Conservation (phyloP, 2,113 vertebrate genomes). For the Cynopterus brachyotis region DNA sequence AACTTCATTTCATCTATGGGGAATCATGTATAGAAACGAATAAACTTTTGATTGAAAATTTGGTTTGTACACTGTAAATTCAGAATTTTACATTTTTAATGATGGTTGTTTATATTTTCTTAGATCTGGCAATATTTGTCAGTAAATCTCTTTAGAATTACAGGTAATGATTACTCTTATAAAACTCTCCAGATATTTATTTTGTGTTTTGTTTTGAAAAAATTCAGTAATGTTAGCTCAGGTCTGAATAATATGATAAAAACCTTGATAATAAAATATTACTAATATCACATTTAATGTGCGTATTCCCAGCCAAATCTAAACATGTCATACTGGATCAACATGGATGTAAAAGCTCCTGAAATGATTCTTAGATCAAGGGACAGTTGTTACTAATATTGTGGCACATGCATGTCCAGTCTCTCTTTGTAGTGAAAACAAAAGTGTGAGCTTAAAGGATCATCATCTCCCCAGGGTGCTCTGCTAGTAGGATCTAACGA, state of each 20-base stretch:
- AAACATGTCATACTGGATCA: not conserved
- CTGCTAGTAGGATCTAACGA: not conserved
- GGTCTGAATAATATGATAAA: not conserved
- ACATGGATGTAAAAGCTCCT: not conserved
- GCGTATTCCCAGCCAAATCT: not conserved
- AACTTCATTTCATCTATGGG: not conserved
- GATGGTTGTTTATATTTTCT: not conserved
- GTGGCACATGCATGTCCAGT: not conserved
- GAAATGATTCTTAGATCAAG: not conserved
- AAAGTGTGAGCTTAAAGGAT: not conserved
- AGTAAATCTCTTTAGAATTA: not conserved
- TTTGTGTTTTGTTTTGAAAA: slow-evolving; percentile 30
- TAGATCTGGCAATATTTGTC: not conserved
- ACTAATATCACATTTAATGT: not conserved
- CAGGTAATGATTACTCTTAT: not conserved
- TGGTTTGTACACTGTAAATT: not conserved
- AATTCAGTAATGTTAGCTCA: slow-evolving; percentile 41
- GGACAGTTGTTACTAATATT: not conserved
- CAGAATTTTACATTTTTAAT: not conserved
- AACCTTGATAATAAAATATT: not conserved
- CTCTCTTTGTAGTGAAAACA: not conserved
- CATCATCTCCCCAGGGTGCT: not conserved
- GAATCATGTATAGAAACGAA: not conserved
- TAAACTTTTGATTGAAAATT: not conserved
- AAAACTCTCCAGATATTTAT: not conserved